These are phyloP conservation scores for Dipodomys merriami DNA, from an alignment of 2,113 vertebrate genomes.

Conservation along the genomic window DNA sequence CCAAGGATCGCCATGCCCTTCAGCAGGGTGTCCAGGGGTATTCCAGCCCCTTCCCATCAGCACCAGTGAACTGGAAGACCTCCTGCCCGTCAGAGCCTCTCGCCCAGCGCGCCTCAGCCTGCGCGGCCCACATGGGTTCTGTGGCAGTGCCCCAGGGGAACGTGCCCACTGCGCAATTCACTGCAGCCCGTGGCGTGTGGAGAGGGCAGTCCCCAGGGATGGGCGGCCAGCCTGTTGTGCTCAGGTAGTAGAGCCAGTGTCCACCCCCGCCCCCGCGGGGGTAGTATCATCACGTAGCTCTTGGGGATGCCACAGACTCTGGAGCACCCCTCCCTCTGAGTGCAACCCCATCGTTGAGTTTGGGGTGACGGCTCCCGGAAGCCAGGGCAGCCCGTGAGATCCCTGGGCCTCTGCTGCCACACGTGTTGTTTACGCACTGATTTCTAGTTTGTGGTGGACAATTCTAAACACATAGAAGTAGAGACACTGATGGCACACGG, in stretches of 20 bases:
- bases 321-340: too few relatives aligned
- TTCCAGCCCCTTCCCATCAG: accelerated
- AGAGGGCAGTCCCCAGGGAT: too few relatives aligned
- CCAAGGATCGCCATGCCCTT: accelerated
- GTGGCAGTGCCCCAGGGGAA: too few relatives aligned
- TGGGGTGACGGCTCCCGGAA: background rate
- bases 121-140: too few relatives aligned
- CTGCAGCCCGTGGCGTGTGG: too few relatives aligned
- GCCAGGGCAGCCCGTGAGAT: background rate
- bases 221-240: accelerated
- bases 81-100: background rate
- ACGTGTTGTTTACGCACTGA: background rate
- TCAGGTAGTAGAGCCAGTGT: background rate
- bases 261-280: accelerated
- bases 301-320: too few relatives aligned
- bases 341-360: background rate
- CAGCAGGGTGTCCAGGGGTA: accelerated
- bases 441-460: background rate
- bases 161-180: too few relatives aligned
- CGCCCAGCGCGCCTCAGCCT: accelerated
- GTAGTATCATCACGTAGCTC: accelerated
- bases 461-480: background rate
- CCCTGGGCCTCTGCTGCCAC: accelerated
- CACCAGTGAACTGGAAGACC: background rate
- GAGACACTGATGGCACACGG: accelerated